Base-by-base conservation (phyloP, 2,113 vertebrate genomes). In the Oncorhynchus clarkii region DNA sequence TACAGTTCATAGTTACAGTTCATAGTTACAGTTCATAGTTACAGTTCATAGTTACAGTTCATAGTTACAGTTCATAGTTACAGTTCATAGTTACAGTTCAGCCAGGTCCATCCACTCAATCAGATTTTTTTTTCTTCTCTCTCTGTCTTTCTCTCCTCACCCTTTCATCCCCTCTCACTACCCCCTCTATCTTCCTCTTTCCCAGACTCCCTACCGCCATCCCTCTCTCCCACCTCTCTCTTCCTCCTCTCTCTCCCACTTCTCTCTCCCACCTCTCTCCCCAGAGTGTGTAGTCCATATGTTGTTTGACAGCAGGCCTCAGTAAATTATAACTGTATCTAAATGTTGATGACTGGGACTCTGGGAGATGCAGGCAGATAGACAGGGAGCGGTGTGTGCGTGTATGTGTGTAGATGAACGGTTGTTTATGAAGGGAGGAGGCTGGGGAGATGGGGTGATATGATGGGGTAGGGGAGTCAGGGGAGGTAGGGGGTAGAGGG, bases 401-500 rank as follows among this genome's bases (percentile, higher is more conserved):
- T 66, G 18, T 60, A 6, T 62, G 59, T 54, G 39, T 51, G 49
- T 51, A 97, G 95, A 95, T 94, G 94, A 93, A 96, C 26, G 12
- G 24, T 74, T 82, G 85, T 94, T 90, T 94, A 91, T 92, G 94
- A 94, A 95, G 90, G 91, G 92, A 94, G 92, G 81, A 80, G 82
- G 74, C 77, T 71, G 73, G 78, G 84, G 75, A 84, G 73, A 31
- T 27, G 16, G 31, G 26, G 13, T 54, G 51, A 54, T 54, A 54
- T 54, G 51, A 54, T 54, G 51, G 51, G 51, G 51, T 16, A 54
- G 16, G 0, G 51, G 13, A 9, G 65, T 5, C 6, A 26, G 24
- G 27, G 34, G 81, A 81, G 57, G 39, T 45, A 34, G 81, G 27
- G 74, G 79, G 39, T 67, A 79, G 62, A 72, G 72, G 71, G 80